A percentile compares a stretch with the other conserved stretches of the same genome.
These are phyloP conservation scores for Mormyrus iriodes DNA, from an alignment of 2,113 vertebrate species.

Conservation along the genomic window DNA sequence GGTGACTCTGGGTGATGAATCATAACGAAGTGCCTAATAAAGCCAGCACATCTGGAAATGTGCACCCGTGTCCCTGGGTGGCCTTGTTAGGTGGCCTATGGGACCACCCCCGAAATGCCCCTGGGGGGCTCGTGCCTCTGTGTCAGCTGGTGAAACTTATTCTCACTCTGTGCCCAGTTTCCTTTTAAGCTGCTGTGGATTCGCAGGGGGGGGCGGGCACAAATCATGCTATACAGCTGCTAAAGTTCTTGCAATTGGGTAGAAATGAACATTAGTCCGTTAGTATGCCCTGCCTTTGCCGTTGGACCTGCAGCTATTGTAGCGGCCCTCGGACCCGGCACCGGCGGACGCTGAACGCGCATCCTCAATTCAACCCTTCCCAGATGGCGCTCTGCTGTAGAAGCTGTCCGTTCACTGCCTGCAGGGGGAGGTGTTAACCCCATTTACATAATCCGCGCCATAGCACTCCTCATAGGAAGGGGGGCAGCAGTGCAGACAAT, in stretches of 20 bases:
- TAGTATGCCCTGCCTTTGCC: neutral
- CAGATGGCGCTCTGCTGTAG: neutral
- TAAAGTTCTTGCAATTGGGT: neutral
- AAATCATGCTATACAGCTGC: neutral
- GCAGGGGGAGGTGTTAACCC: neutral
- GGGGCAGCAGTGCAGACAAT: neutral
- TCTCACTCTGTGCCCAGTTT: neutral
- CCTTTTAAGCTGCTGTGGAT: neutral
- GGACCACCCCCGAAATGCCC: neutral
- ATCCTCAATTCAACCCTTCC: neutral
- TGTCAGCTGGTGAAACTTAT: neutral
- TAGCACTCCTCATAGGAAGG: neutral
- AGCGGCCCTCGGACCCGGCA: neutral
- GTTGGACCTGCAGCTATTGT: neutral
- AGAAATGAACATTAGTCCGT: neutral
- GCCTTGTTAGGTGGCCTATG: neutral
- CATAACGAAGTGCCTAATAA: neutral
- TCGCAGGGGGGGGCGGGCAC: neutral
- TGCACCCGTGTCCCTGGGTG: neutral
- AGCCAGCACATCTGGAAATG: neutral
- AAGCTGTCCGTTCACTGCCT: neutral
- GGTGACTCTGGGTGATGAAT: neutral
- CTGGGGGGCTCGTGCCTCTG: neutral
- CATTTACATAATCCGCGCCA: constrained; percentile 12
- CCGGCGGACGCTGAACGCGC: neutral